phyloP scores from a whole-genome alignment of 1,140 invertebrate genomes.

The Dufourea novaeangliae region DNA sequence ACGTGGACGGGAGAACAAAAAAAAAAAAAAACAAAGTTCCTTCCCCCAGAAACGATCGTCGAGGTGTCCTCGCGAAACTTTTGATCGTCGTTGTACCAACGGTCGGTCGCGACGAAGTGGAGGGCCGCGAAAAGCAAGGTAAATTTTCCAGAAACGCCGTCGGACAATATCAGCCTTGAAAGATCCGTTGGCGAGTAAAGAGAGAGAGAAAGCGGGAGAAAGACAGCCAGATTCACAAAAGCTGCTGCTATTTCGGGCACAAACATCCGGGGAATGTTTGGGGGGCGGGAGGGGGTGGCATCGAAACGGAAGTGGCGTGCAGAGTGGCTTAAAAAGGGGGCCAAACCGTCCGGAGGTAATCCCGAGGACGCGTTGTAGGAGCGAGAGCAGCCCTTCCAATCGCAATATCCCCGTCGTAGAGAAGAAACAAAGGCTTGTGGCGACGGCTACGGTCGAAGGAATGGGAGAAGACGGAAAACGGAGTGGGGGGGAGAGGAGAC shows the following conservation, averaged over 20 bases:
- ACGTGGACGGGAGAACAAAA: too few species aligned
- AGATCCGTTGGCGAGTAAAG: background rate
- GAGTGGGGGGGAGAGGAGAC: background rate
- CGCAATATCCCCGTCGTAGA: constrained; percentile 37
- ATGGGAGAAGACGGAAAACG: constrained; percentile 12
- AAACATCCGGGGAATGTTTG: constrained; percentile 45
- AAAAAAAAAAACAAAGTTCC: too few species aligned
- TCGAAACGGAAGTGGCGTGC: constrained; percentile 45
- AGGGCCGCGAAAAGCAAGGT: background rate
- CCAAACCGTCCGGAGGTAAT: constrained; percentile 36
- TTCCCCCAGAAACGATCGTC: too few species aligned
- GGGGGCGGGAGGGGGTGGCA: too few species aligned
- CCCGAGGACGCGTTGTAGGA: constrained; percentile 8
- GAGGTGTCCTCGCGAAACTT: background rate
- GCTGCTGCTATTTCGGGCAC: constrained; percentile 44
- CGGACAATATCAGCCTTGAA: constrained; percentile 38
- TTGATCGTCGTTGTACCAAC: background rate
- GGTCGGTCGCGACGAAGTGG: background rate
- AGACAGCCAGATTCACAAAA: constrained; percentile 37
- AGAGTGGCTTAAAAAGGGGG: constrained; percentile 38
- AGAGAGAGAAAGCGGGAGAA: background rate
- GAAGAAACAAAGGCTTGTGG: constrained; percentile 69
- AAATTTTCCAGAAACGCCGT: constrained; percentile 18
- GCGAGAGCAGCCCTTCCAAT: constrained; percentile 27
- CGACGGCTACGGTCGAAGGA: background rate